A percentile compares a stretch with the other conserved stretches of the same genome.
Evolutionary conservation across 2,888 invertebrate genomes (phyloP).

Genomic region (Ecdyonurus torrentis): DNA sequence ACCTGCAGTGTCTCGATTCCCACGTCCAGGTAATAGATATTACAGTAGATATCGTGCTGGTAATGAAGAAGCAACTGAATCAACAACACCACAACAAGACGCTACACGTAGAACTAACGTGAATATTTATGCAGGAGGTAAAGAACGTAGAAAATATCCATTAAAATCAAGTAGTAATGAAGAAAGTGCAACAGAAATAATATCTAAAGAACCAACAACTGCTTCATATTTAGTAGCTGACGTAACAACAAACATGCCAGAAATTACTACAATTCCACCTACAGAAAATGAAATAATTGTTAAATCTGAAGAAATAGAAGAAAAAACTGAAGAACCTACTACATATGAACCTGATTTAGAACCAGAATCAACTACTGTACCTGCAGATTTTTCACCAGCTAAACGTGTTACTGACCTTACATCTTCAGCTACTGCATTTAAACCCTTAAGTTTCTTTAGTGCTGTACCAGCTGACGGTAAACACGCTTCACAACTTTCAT

Average conservation of each 20-base stretch:
- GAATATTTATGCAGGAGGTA: not conserved
- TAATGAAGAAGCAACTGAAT: not conserved
- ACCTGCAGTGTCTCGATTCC: not conserved
- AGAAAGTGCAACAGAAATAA: not conserved
- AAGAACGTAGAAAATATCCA: not conserved
- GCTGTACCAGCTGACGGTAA: slow-evolving; percentile 4
- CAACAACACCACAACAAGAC: not conserved
- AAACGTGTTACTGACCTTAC: not conserved
- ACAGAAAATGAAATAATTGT: not conserved
- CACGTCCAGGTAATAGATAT: not conserved
- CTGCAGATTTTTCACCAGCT: not conserved
- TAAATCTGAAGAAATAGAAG: not conserved
- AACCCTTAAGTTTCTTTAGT: slow-evolving; percentile 5
- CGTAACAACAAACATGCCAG: not conserved
- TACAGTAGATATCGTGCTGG: not conserved
- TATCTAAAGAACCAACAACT: not conserved
- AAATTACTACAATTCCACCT: not conserved
- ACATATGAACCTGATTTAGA: not conserved
- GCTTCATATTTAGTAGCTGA: not conserved
- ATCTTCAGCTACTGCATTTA: not conserved
- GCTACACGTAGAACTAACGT: not conserved
- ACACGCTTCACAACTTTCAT: slow-evolving; percentile 32
- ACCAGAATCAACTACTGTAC: not conserved
- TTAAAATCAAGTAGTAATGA: not conserved
- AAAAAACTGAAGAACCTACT: not conserved